A percentile compares a stretch with the other conserved stretches of the same genome.
Conservation (phyloP, 1,140 invertebrate genomes). For the Zaprionus kolodkinae region DNA sequence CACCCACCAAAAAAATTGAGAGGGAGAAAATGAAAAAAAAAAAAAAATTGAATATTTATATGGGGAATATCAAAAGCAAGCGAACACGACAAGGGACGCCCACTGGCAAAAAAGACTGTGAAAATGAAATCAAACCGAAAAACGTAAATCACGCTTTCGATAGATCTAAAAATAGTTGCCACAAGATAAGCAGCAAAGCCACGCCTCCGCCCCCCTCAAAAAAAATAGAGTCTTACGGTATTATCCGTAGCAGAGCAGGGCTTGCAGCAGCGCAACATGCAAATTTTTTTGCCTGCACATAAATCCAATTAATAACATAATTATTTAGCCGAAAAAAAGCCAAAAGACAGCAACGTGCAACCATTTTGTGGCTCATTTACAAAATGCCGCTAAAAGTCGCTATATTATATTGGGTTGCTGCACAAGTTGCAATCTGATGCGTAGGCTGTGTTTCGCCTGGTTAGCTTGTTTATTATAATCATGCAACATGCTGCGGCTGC, state of each 20-base stretch:
- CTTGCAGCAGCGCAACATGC: constrained; percentile 39
- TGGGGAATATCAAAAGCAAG: constrained; percentile 48
- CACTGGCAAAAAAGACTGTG: constrained; percentile 43
- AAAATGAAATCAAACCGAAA: constrained; percentile 51
- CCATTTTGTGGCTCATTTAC: constrained; percentile 67
- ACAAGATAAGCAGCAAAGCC: constrained; percentile 50
- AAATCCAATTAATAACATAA: constrained; percentile 82
- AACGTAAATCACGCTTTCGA: constrained; percentile 80
- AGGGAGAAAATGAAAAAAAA: constrained; percentile 31
- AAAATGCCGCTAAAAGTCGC: constrained; percentile 51
- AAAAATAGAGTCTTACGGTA: constrained; percentile 9
- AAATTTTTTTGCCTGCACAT: constrained; percentile 62
- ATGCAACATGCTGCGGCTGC: constrained; percentile 33
- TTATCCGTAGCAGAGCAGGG: constrained; percentile 16
- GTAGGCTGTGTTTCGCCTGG: constrained; percentile 47
- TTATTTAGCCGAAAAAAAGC: constrained; percentile 60
- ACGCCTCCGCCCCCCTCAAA: constrained; percentile 38
- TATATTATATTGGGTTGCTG: constrained; percentile 1
- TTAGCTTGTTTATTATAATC: constrained; percentile 59
- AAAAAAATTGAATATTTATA: constrained; percentile 62
- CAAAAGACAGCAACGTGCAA: constrained; percentile 41
- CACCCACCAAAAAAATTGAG: constrained; percentile 38
- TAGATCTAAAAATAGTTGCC: constrained; percentile 74
- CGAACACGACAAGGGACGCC: constrained; percentile 55
- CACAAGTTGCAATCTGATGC: constrained; percentile 40